A percentile compares a stretch with the other conserved stretches of the same genome.
phyloP scores from a whole-genome alignment of 2,888 invertebrate genomes.

The Eupithecia vulgata region DNA sequence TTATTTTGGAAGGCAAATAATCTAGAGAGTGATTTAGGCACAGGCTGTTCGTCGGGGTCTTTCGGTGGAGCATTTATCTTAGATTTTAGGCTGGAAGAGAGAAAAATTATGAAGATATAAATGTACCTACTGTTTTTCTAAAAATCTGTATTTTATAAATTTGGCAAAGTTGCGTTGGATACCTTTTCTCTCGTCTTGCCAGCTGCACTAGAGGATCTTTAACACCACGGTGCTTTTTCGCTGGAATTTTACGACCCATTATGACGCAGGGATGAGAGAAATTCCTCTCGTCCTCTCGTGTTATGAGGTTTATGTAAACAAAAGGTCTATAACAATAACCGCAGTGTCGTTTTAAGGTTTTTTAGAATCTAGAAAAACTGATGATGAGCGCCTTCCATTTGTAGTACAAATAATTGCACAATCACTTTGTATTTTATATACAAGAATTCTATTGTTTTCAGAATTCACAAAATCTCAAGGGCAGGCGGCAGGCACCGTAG shows the following conservation, averaged over 20 bases:
- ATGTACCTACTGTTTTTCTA: background rate
- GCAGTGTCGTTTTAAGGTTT: background rate
- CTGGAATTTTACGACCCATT: constrained; percentile 92
- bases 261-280: too few relatives aligned
- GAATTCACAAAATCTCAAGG: background rate
- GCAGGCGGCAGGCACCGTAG: too few relatives aligned
- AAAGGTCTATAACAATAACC: background rate
- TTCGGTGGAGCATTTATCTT: constrained; percentile 91
- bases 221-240: constrained; percentile 90
- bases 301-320: constrained; percentile 3
- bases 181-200: constrained; percentile 86
- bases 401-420: background rate
- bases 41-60: constrained; percentile 88
- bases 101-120: background rate
- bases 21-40: constrained; percentile 88
- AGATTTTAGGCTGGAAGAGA: constrained; percentile 84
- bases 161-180: constrained; percentile 37
- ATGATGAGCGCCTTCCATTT: background rate
- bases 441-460: background rate
- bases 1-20: constrained; percentile 79
- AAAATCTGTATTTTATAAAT: background rate
- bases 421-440: background rate
- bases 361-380: background rate
- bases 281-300: too few relatives aligned
- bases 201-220: constrained; percentile 90